Base-by-base conservation (phyloP, 2,113 vertebrate genomes). In the Tonatia bakeri region DNA sequence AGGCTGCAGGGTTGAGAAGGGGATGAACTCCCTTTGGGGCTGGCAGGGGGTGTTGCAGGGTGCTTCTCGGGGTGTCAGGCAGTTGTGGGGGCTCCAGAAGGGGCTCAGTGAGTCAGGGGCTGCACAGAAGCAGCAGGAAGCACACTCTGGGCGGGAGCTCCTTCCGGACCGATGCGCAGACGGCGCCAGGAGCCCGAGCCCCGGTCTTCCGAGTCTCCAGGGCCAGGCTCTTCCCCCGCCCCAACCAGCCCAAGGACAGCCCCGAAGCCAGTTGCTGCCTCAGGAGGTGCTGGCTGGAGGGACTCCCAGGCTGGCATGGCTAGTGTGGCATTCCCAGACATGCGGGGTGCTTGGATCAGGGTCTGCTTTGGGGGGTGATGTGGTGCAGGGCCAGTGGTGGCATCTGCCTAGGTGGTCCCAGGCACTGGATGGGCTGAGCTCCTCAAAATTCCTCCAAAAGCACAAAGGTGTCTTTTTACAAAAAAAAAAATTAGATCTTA, bases 321-420 rank as follows among this genome's bases (percentile, higher is more conserved):
- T 36, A 47, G 89, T 6, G 2, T 10, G 83, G 6, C 88, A 76
- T 80, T 94, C 95, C 47, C 0, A 94, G 96, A 77, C 91, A 26
- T 3, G n/a, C 33, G 22, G 94, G 33, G 94, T 9, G 22, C 90
- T 64, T 16, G 65, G 97, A 95, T 96, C 97, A 94, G 97, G 96
- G 93, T 64, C 92, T 97, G 97, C 9, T 17, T 0, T 17, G 85
- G 54, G 1, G 1, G 80, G 95, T 2, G 96, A 69, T 87, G 93
- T 87, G 96, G 76, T 79, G 8, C 54, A 64, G 94, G 54, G 50
- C 28, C 69, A 2, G 61, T 3, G 47, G 47, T 16, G 52, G 47
- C 88, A 9, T 72, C 64, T 70, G 14, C 45, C 81, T 10, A 33
- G 61, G 52, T n/a, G 61, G 67, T 67, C 75, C 69, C 38, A 33